Evolutionary conservation across 2,888 invertebrate species (phyloP), one percentile per base, ranked within the genome.

Genomic region (Oscheius sp.): DNA sequence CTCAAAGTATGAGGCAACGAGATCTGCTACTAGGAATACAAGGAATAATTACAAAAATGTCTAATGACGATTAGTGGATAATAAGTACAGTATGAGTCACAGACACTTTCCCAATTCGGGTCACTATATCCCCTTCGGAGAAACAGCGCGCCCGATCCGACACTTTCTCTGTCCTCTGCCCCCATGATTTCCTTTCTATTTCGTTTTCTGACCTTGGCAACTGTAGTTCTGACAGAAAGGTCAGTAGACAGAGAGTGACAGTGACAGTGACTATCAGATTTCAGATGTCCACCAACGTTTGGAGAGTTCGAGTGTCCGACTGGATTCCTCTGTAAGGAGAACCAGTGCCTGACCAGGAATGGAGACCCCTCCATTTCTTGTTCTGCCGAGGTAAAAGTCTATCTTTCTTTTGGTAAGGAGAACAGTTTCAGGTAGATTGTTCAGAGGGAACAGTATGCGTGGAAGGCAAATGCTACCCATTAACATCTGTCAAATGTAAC

Each of bases 281-380:
- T 62, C 47, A 78, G 82, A 71, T 86, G 86, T 76, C 86, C 86
- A 0, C 85, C 84, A 21, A 75, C 87, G 13, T 85, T 84, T 51
- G 87, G 87, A 1, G 87, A 86, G 21, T 85, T 74, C 66, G 87
- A 87, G 63, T 87, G 87, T 76, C 87, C 87, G 0, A 33, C 75
- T 2, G 81, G 81, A 1, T 85, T 75, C 60, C 70, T 63, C 21
- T 87, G 87, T 66, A 77, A 79, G 47, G 78, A 86, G 2, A 83
- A 78, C 53, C 78, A 77, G 29, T 86, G 86, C 71, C 73, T 82
- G 65, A 81, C 80, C 21, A 75, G 77, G 37, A 77, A 77, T 51
- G 81, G 76, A 29, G 62, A 75, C 4, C 77, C 77, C 7, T 78
- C 85, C 0, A 76, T 79, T 11, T 62, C 73, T 1, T 83, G 86